phyloP scores from a whole-genome alignment of 2,888 invertebrate genomes.

The Dasysyrphus albostriatus region DNA sequence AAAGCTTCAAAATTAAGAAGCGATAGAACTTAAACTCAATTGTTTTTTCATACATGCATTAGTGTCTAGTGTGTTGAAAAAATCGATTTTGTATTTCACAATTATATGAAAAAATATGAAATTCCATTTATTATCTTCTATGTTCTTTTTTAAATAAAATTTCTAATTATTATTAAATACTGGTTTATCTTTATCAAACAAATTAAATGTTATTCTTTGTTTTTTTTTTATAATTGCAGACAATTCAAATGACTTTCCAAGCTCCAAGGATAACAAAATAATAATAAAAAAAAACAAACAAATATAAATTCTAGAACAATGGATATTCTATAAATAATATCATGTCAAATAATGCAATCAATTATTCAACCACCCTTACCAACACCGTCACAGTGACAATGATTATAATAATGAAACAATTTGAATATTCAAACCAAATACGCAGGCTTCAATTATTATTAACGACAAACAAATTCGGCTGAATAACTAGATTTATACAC shows the following conservation, averaged over 20 bases:
- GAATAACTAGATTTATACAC: constrained; percentile 28
- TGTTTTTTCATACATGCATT: too few species aligned
- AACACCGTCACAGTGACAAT: constrained; percentile 35
- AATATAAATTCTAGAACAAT: constrained; percentile 34
- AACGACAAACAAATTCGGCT: constrained; percentile 51
- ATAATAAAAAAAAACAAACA: not conserved
- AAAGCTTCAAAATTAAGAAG: too few species aligned
- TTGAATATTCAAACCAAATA: constrained; percentile 52
- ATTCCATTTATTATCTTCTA: too few species aligned
- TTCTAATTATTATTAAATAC: too few species aligned
- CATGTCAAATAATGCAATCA: constrained; percentile 59
- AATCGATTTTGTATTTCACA: too few species aligned
- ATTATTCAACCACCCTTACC: constrained; percentile 28
- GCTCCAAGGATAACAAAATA: constrained; percentile 1
- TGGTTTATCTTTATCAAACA: too few species aligned
- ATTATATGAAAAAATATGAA: too few species aligned
- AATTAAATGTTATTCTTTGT: constrained; percentile 1
- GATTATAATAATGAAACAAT: constrained; percentile 50
- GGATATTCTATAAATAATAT: constrained; percentile 39
- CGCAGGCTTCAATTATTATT: constrained; percentile 54
- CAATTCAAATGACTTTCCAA: constrained; percentile 23
- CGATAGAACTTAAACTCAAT: too few species aligned
- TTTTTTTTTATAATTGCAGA: constrained; percentile 14
- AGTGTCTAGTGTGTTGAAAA: too few species aligned
- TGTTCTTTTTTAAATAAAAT: too few species aligned